Percentiles rank a stretch among this genome's conserved stretches.
These are phyloP conservation scores for Disparrhopalites patrizii DNA, from an alignment of 2,888 invertebrate genomes.

Conservation along the genomic window DNA sequence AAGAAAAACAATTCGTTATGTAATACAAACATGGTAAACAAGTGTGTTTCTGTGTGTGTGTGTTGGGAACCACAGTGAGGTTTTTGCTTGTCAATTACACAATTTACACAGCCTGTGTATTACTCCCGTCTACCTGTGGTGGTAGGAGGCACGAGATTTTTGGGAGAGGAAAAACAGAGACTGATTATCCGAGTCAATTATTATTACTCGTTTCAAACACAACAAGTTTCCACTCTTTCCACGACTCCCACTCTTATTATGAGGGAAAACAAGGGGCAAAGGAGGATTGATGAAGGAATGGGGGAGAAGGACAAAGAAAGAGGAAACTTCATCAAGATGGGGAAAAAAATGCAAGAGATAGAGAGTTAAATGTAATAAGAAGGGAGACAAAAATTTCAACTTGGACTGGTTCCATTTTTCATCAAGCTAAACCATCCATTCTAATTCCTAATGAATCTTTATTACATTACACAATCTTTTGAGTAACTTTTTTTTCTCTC, in stretches of 20 bases:
- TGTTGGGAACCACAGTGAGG: no score
- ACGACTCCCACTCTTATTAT: background rate
- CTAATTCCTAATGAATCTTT: conserved; percentile 7
- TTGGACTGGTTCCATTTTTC: conserved; percentile 7
- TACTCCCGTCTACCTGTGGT: no score
- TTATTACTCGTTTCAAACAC: no score
- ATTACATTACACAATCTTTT: conserved; percentile 1
- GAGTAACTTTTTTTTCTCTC: no score
- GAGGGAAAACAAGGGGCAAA: background rate
- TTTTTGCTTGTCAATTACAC: no score
- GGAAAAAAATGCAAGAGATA: background rate
- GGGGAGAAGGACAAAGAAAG: background rate
- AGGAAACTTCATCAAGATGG: no score
- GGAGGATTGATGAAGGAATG: background rate
- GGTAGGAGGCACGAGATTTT: no score
- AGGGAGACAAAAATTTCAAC: conserved; percentile 1
- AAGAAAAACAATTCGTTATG: no score
- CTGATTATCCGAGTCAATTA: background rate
- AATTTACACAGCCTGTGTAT: no score
- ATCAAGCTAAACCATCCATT: background rate
- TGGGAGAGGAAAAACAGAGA: no score
- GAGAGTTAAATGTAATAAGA: background rate
- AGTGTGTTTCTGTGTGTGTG: no score
- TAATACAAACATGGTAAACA: no score
- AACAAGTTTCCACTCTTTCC: background rate